phyloP scores from a whole-genome alignment of 2,797 vertebrate genomes.

The Gorsachius magnificus region DNA sequence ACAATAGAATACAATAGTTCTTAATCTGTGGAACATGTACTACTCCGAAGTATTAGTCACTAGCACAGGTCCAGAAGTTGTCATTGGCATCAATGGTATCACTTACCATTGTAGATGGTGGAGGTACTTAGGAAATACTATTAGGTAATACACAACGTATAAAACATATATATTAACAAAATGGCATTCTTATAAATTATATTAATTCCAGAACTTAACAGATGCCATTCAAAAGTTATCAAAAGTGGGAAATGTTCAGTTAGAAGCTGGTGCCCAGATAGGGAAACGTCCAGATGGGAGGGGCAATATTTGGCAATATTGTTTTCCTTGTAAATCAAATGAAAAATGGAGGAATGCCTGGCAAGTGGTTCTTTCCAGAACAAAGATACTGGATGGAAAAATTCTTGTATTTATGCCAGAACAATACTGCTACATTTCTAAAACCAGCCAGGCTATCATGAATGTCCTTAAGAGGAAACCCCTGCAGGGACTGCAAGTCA shows the following conservation, averaged over 20 bases:
- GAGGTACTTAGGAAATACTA: neutral
- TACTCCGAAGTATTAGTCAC: neutral
- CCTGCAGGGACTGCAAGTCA: neutral
- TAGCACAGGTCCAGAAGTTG: neutral
- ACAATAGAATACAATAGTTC: neutral
- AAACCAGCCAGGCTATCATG: neutral
- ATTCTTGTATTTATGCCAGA: neutral
- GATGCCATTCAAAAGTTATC: neutral
- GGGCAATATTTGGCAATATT: neutral
- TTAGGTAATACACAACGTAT: rapidly evolving
- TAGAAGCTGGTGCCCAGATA: neutral
- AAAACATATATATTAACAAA: neutral
- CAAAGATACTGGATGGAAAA: neutral
- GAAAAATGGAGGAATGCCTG: neutral
- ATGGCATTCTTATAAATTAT: neutral
- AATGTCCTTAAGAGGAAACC: neutral
- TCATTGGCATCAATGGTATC: neutral
- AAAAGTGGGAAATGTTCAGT: neutral
- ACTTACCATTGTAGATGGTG: neutral
- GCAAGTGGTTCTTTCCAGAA: neutral
- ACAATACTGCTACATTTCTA: neutral
- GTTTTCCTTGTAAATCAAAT: neutral
- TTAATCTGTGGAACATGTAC: neutral
- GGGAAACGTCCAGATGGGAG: neutral
- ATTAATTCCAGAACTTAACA: neutral